Base-by-base conservation (phyloP, 1,140 invertebrate genomes). In the Sitophilus oryzae region DNA sequence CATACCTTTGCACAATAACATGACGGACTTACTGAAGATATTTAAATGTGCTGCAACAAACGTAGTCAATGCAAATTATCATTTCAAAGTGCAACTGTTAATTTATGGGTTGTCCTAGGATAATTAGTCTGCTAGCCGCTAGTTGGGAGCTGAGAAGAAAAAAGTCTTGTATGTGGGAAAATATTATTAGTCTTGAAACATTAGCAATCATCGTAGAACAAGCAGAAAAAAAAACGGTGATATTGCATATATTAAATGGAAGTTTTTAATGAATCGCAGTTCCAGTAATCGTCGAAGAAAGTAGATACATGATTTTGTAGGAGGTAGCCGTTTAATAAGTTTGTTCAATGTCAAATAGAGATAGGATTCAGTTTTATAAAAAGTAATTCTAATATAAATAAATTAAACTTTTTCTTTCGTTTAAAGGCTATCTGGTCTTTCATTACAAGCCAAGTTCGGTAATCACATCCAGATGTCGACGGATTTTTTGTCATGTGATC, bases 1-100 rank as follows among this genome's bases (percentile, higher is more conserved):
- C n/a, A n/a, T n/a, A n/a, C n/a, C n/a, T n/a, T n/a, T n/a, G n/a
- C n/a, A n/a, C n/a, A n/a, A n/a, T n/a, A n/a, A n/a, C n/a, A n/a
- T n/a, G n/a, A n/a, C n/a, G n/a, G n/a, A n/a, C n/a, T n/a, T n/a
- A n/a, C n/a, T n/a, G n/a, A n/a, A n/a, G n/a, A n/a, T n/a, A n/a
- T n/a, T n/a, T n/a, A n/a, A n/a, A n/a, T n/a, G n/a, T n/a, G n/a
- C n/a, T n/a, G n/a, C n/a, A n/a, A n/a, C n/a, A n/a, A n/a, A n/a
- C n/a, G n/a, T n/a, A n/a, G n/a, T n/a, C 51, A 53, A 53, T 53
- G 46, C 46, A 46, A 53, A 53, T 53, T 53, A 53, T 46, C 34
- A 38, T 37, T 23, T 38, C 43, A 53, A 53, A 2, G 22, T 53
- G 42, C 34, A 37, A 35, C 46, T 46, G 42, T 25, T 46, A 34